Percentiles rank a stretch among this genome's conserved stretches.
These are phyloP conservation scores for Oophaga sylvatica DNA, from an alignment of 2,797 vertebrate genomes.

Conservation along the genomic window DNA sequence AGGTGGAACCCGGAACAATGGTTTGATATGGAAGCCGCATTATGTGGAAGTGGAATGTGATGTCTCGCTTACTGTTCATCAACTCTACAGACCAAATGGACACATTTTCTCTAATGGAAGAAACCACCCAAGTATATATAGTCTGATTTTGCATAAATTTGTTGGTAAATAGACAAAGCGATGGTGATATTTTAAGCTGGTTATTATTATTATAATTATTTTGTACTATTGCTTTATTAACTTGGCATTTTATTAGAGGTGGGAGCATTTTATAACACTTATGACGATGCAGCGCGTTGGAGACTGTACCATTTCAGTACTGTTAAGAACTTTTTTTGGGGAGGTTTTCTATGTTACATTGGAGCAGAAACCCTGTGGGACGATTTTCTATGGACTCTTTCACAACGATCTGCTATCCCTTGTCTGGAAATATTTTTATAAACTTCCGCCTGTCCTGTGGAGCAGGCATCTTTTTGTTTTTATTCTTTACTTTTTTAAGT, in stretches of 20 bases:
- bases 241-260: constrained; percentile 79
- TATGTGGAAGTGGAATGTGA: constrained; percentile 69
- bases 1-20: constrained; percentile 72
- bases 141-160: constrained; percentile 77
- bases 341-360: constrained; percentile 59
- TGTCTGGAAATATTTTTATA: constrained; percentile 75
- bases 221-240: constrained; percentile 79
- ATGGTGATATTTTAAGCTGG: constrained; percentile 81
- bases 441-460: constrained; percentile 84
- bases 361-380: constrained; percentile 71
- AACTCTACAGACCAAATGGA: constrained; percentile 87
- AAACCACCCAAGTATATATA: constrained; percentile 74
- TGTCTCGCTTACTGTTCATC: constrained; percentile 65
- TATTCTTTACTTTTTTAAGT: constrained; percentile 76
- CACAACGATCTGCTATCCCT: constrained; percentile 75
- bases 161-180: constrained; percentile 73
- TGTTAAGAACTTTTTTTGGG: constrained; percentile 66
- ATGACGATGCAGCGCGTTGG: constrained; percentile 76
- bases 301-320: constrained; percentile 72
- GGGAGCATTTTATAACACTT: constrained; percentile 78
- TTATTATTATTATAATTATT: constrained; percentile 64
- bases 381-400: constrained; percentile 76
- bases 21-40: constrained; percentile 69
- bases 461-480: constrained; percentile 76
- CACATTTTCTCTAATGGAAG: constrained; percentile 78